Base-by-base conservation (phyloP, 2,113 vertebrate genomes). In the Myrmecophaga tridactyla region DNA sequence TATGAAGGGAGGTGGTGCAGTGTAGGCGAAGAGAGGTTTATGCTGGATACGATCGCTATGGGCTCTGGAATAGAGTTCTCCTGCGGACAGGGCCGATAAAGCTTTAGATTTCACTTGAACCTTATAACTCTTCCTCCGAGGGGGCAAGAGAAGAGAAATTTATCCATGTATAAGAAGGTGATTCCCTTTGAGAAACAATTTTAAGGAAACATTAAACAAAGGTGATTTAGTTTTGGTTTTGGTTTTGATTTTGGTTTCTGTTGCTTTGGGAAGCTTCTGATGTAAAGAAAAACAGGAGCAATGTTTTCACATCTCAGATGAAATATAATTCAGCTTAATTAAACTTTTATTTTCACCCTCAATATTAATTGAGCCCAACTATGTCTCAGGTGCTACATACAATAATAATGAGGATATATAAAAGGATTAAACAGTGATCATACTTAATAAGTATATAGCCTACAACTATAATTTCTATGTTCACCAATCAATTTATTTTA, bases 1-100 rank as follows among this genome's bases (percentile, higher is more conserved):
- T 29, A 0, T 4, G 4, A 10, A 1, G 25, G 21, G n/a, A 21
- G 25, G 4, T 15, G 46, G 5, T 18, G 62, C 2, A 25, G 3
- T 8, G 7, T 2, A 20, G 20, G 13, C 11, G 43, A 58, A 77
- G 21, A 18, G 18, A 29, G n/a, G n/a, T n/a, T n/a, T n/a, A n/a
- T n/a, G n/a, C n/a, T n/a, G n/a, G n/a, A n/a, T n/a, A n/a, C n/a
- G n/a, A 25, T 25, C 41, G 41, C 31, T 20, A 18, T 0, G 39
- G 6, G 1, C 1, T 29, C 29, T 15, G 21, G 39, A 58, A 11
- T 1, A 53, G 20, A 27, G 39, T 34, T 48, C 27, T 18, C 48
- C 27, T 58, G 21, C 21, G 4, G 1, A 83, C 1, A 56, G 4
- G 25, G 31, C 14, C 25, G 62, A 29, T 21, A 36, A 80, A 67